A percentile compares a stretch with the other conserved stretches of the same genome.
Evolutionary conservation across 2,113 vertebrate genomes (phyloP).

Genomic region (Girardinichthys multiradiatus): DNA sequence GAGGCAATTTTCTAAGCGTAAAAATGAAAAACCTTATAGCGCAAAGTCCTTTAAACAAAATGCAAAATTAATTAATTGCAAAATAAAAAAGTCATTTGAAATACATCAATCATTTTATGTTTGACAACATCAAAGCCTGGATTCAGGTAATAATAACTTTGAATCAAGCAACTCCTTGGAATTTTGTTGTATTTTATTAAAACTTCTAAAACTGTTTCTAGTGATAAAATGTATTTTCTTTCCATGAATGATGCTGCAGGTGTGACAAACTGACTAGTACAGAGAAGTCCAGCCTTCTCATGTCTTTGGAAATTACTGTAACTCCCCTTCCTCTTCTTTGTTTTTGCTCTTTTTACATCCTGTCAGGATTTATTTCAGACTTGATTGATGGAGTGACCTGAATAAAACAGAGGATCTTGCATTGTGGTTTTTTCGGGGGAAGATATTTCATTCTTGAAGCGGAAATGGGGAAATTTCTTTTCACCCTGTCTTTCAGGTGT

Average conservation of each 20-base stretch:
- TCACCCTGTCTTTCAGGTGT: slow-evolving; percentile 74
- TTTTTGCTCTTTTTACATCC: slow-evolving; percentile 60
- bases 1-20: neutral
- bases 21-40: neutral
- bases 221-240: neutral
- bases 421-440: slow-evolving; percentile 53
- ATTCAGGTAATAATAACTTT: neutral
- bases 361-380: slow-evolving; percentile 70
- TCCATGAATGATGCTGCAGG: slow-evolving; percentile 17
- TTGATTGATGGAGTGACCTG: slow-evolving; percentile 77
- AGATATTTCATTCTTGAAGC: slow-evolving; percentile 64
- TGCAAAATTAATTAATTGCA: neutral
- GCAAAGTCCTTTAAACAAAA: neutral
- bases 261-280: slow-evolving; percentile 29
- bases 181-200: neutral
- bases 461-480: slow-evolving; percentile 61
- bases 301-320: slow-evolving; percentile 57
- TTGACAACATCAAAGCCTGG: neutral
- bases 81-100: neutral
- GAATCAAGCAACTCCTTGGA: neutral
- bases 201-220: neutral
- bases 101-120: neutral
- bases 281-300: slow-evolving; percentile 54
- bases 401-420: slow-evolving; percentile 56
- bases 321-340: slow-evolving; percentile 51